Evolutionary conservation across 2,113 vertebrate genomes (phyloP), one percentile per base, ranked within the genome.

Genomic region (Columba livia): DNA sequence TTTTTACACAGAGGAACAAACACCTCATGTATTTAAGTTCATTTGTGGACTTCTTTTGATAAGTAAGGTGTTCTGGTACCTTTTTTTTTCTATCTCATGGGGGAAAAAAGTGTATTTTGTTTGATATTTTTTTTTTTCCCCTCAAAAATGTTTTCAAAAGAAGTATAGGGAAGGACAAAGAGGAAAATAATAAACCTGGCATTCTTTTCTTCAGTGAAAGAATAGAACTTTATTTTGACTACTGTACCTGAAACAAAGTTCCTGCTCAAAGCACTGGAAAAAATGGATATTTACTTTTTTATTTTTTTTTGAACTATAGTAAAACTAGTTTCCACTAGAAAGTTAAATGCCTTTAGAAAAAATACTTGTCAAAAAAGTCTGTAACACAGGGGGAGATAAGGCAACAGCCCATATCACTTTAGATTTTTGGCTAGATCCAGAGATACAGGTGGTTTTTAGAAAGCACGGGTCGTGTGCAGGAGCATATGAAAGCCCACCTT

Each of bases 21-120:
- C 64, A 3, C 60, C 51, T 88, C 23, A 8, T 38, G 25, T 89
- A 34, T 91, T 94, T 89, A 82, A 94, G 82, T 96, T 73, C 80
- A 88, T 94, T 93, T 78, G 18, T 86, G 78, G 77, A 51, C 47
- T 90, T 62, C 70, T 91, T 96, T 71, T 48, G 85, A 96, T 87
- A 89, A 75, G 78, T 69, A 51, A 84, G 36, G 70, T 79, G 54
- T 89, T 73, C 28, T 79, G 36, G 38, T 84, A 87, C 24, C 5
- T 18, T 67, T 94, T 84, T 70, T 48, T 95, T 69, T 70, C 40
- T 95, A 58, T 85, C 53, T 71, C 16, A 70, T 44, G 62, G 47
- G 42, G 36, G 32, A n/a, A 53, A 72, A 89, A 77, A 42, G 16
- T 44, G 21, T 54, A 6, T 88, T 53, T 44, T 26, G 8, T 65